phyloP scores from a whole-genome alignment of 2,113 vertebrate genomes.

The Gnathonemus echidnorhynchus region DNA sequence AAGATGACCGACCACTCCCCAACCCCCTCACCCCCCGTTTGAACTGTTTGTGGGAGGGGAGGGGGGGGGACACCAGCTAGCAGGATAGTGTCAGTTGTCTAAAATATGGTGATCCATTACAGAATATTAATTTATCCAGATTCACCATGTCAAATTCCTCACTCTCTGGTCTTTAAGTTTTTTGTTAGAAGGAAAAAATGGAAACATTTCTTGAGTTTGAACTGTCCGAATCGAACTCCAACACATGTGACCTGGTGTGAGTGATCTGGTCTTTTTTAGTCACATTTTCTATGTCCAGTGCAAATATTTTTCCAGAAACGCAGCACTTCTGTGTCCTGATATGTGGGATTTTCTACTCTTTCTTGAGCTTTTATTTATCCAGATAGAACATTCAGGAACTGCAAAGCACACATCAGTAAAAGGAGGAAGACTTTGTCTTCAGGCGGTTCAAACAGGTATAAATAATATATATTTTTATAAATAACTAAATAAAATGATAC shows the following conservation, averaged over 20 bases:
- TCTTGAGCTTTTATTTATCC: neutral
- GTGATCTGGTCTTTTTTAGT: neutral
- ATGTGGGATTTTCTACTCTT: neutral
- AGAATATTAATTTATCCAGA: neutral
- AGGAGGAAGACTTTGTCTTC: constrained; percentile 1
- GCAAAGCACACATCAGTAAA: neutral
- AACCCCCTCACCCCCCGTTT: neutral
- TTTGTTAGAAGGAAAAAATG: neutral
- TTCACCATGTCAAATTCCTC: neutral
- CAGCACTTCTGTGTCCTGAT: neutral
- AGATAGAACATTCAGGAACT: neutral
- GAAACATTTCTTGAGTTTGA: neutral
- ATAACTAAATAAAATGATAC: neutral
- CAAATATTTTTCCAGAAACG: neutral
- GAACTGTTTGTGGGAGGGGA: neutral
- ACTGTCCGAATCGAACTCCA: neutral
- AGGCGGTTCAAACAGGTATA: neutral
- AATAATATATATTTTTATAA: constrained; percentile 19
- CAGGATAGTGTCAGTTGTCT: neutral
- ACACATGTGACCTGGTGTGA: neutral
- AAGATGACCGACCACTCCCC: neutral
- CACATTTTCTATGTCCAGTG: neutral
- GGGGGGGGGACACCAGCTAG: neutral
- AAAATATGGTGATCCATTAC: neutral
- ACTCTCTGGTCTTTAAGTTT: neutral